Percentiles rank a stretch among this genome's conserved stretches.
Evolutionary conservation across 1,140 invertebrate genomes (phyloP).

Genomic region (Dysdera silvatica): DNA sequence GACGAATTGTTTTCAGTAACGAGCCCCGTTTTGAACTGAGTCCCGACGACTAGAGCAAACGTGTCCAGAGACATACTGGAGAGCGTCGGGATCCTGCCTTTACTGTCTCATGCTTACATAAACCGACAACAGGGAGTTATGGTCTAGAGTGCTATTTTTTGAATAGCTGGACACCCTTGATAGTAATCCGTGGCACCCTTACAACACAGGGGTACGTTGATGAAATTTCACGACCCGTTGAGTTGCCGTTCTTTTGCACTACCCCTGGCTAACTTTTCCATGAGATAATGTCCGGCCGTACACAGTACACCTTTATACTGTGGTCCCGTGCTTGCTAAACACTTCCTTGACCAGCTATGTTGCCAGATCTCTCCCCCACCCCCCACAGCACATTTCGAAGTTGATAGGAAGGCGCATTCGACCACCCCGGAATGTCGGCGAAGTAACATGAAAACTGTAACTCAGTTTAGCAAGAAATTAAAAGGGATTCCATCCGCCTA

Average conservation of each 20-base stretch:
- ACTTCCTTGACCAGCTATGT: background rate
- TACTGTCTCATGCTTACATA: background rate
- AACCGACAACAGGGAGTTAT: background rate
- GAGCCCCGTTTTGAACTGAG: background rate
- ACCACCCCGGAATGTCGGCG: background rate
- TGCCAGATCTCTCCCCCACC: constrained; percentile 1
- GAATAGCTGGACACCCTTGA: background rate
- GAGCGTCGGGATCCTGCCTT: background rate
- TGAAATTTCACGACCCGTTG: background rate
- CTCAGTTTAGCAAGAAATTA: background rate
- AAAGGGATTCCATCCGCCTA: background rate
- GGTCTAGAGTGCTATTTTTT: constrained; percentile 5
- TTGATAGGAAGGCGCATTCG: background rate
- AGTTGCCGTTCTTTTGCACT: background rate
- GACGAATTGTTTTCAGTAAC: background rate
- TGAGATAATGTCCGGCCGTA: background rate
- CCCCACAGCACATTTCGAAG: background rate
- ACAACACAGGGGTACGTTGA: background rate
- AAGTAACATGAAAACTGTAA: background rate
- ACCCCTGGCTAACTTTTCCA: background rate
- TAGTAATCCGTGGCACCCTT: background rate
- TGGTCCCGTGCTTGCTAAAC: background rate
- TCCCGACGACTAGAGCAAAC: background rate
- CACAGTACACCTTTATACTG: background rate
- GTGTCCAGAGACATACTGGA: background rate